Evolutionary conservation across 2,797 vertebrate genomes (phyloP).

Genomic region (Syngnathus rostellatus): DNA sequence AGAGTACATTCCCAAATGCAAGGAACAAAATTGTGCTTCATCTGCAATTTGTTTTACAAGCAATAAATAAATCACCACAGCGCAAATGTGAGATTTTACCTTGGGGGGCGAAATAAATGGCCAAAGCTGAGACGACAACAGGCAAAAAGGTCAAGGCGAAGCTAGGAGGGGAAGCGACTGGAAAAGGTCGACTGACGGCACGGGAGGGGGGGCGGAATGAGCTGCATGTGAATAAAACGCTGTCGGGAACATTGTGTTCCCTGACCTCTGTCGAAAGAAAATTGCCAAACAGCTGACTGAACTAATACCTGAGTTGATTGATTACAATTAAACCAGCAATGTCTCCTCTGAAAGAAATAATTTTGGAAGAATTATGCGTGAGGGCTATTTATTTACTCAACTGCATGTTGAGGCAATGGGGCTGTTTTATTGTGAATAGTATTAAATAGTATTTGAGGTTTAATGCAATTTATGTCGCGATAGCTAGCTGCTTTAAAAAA

Average conservation of each 20-base stretch:
- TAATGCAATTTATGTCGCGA: not conserved
- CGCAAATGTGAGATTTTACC: slow-evolving; percentile 54
- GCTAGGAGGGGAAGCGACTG: slow-evolving; percentile 32
- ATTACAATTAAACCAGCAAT: slow-evolving; percentile 8
- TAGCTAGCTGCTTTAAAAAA: not conserved
- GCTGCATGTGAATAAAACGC: slow-evolving; percentile 42
- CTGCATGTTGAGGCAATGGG: not conserved
- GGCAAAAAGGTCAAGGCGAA: slow-evolving; percentile 64
- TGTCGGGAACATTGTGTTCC: slow-evolving; percentile 29
- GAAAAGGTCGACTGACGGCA: slow-evolving; percentile 52
- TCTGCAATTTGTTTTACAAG: slow-evolving; percentile 7
- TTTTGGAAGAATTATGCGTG: not conserved
- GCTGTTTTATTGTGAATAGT: not conserved
- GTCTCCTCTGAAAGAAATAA: slow-evolving; percentile 1
- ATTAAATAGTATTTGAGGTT: not conserved
- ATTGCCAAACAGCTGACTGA: slow-evolving; percentile 19
- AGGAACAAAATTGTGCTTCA: not conserved
- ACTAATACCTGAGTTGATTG: slow-evolving; percentile 15
- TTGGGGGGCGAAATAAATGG: slow-evolving; percentile 52
- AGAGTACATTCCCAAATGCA: not conserved
- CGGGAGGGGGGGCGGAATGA: slow-evolving; percentile 26
- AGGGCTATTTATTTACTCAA: not conserved
- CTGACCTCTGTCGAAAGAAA: slow-evolving; percentile 12
- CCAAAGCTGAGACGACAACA: slow-evolving; percentile 45
- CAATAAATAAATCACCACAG: slow-evolving; percentile 61